These are phyloP conservation scores for Zeuzera pyrina DNA, from an alignment of 2,888 invertebrate species.

Conservation along the genomic window DNA sequence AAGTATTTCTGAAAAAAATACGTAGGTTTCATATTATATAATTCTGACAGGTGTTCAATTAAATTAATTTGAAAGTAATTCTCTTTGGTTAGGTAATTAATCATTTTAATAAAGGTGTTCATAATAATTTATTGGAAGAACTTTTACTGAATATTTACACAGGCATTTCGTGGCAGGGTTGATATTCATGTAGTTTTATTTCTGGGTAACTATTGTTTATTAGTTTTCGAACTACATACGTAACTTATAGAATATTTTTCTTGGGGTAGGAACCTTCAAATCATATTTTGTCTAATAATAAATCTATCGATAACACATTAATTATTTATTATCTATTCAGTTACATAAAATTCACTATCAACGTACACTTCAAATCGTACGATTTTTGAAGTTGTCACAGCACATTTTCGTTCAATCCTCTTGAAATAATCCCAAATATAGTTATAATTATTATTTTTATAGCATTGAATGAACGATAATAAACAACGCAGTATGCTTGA, in stretches of 20 bases:
- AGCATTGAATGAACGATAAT: no score
- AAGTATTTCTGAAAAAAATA: no score
- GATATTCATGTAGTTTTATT: no score
- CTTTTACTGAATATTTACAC: no score
- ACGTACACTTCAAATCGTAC: conserved; percentile 26
- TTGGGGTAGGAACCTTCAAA: conserved; percentile 66
- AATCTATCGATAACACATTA: background rate
- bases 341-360: conserved; percentile 35
- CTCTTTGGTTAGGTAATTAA: no score
- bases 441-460: conserved; percentile 6
- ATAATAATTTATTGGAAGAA: no score
- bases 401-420: conserved; percentile 24
- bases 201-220: conserved; percentile 51
- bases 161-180: no score
- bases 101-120: no score
- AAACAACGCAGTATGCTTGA: no score
- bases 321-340: conserved; percentile 10
- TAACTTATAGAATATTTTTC: conserved; percentile 37
- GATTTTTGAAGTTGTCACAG: conserved; percentile 26
- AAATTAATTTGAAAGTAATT: no score
- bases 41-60: no score
- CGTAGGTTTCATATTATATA: no score
- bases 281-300: conserved; percentile 22
- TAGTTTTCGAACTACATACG: conserved; percentile 37
- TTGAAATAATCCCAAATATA: background rate